Conservation (phyloP, 2,113 vertebrate species). For the Tautogolabrus adspersus region DNA sequence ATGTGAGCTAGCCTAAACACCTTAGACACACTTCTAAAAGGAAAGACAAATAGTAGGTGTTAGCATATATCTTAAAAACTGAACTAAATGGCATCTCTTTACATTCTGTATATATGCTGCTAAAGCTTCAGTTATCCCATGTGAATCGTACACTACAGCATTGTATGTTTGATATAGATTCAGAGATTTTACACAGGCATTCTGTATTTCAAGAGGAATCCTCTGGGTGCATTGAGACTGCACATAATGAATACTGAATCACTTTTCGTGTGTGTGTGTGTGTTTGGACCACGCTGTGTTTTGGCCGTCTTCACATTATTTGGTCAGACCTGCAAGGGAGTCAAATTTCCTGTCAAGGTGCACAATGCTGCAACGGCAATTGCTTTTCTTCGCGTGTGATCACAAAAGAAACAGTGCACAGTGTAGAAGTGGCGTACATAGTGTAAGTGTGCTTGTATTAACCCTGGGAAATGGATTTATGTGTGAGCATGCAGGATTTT, state of each 20-base stretch:
- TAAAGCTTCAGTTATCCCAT: conserved; percentile 3
- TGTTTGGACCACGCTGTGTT: conserved; percentile 15
- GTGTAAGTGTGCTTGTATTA: conserved; percentile 65
- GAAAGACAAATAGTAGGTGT: not conserved
- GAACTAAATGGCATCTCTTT: not conserved
- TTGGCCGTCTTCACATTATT: conserved; percentile 46
- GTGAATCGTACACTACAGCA: not conserved
- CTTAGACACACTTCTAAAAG: not conserved
- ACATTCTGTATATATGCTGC: not conserved
- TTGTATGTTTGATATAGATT: conserved; percentile 30
- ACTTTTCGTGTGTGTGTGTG: conserved; percentile 10
- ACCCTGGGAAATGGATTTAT: conserved; percentile 69
- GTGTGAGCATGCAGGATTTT: conserved; percentile 64
- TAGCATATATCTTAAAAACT: not conserved
- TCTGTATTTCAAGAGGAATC: conserved; percentile 38
- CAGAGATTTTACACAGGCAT: not conserved
- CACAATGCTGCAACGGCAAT: conserved; percentile 33
- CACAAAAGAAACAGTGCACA: conserved; percentile 35
- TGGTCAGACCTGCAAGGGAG: conserved; percentile 41
- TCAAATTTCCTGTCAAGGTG: conserved; percentile 60
- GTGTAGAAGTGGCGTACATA: conserved; percentile 51
- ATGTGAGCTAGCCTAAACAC: not conserved
- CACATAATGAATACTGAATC: conserved; percentile 59
- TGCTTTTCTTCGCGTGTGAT: conserved; percentile 41
- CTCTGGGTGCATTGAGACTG: conserved; percentile 14